Evolutionary conservation across 2,797 vertebrate species (phyloP).

Genomic region (Loriculus beryllinus): DNA sequence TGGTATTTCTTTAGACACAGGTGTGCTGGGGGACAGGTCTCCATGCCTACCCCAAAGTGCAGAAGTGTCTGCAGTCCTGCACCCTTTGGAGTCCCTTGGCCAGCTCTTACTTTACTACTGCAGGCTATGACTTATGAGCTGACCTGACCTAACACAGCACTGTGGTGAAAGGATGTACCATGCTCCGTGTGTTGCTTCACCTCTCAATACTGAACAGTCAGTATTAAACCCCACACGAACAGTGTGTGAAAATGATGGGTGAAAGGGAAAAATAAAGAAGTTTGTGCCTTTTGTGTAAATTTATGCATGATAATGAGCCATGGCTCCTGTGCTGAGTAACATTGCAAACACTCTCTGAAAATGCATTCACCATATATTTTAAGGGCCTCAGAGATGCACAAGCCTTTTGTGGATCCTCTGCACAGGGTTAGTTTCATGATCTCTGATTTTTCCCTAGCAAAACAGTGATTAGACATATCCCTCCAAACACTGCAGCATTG

Average conservation of each 20-base stretch:
- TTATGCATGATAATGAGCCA: background rate
- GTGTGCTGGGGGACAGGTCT: background rate
- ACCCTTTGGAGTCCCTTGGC: background rate
- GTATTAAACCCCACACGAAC: background rate
- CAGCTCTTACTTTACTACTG: background rate
- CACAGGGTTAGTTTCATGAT: background rate
- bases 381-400: background rate
- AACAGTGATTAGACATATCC: background rate
- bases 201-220: background rate
- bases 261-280: background rate
- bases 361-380: background rate
- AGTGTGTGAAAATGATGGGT: background rate
- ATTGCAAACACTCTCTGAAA: background rate
- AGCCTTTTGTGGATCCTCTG: background rate
- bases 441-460: background rate
- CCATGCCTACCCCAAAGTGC: fast-evolving
- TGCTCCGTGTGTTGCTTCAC: background rate
- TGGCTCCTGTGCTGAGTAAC: background rate
- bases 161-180: background rate
- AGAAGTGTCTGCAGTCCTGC: background rate
- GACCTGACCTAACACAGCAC: background rate
- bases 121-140: background rate
- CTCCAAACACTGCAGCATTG: background rate
- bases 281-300: background rate
- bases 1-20: background rate